Base-by-base conservation (phyloP, 2,797 vertebrate genomes). In the Babyrousa celebensis region DNA sequence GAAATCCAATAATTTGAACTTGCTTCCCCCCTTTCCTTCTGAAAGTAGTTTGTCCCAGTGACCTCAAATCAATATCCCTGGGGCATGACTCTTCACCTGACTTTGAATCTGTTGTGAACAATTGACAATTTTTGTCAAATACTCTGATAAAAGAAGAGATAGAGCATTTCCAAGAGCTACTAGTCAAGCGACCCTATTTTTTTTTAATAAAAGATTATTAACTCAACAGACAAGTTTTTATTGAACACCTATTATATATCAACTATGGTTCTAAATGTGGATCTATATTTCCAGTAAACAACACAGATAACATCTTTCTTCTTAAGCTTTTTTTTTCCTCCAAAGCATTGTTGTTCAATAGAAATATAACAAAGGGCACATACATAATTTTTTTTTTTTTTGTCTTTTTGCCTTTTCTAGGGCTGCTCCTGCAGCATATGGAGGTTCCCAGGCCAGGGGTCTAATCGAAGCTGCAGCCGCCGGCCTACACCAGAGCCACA, bases 11-110 rank as follows among this genome's bases (percentile, higher is more conserved):
- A 32, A n/a, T 75, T 79, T 68, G 23, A 88, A 94, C 27, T 71
- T 68, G 52, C 32, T 91, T 93, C 62, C 40, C 40, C 20, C 71
- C 65, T 93, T 84, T 36, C n/a, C 62, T n/a, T 84, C 56, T 67
- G 52, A 85, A 62, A 94, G n/a, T 68, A 43, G n/a, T 36, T 91
- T 94, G 56, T 88, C 43, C 40, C 54, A 78, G 6, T 79, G n/a
- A 84, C 74, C 40, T 85, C 58, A 67, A 62, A n/a, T 67, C 79
- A 67, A 36, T 27, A 74, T 84, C 40, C 27, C 54, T 68, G n/a
- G 18, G n/a, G n/a, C n/a, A 65, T 86, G 62, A 91, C 20, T 78
- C 86, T 78, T 93, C 67, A 43, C 40, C 12, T 62, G 60, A 36
- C 71, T 78, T 88, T 68, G 63, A 65, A 68, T 88, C 85, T 68